Evolutionary conservation across 2,888 invertebrate species (phyloP).

Genomic region (Horisme vitalbata): DNA sequence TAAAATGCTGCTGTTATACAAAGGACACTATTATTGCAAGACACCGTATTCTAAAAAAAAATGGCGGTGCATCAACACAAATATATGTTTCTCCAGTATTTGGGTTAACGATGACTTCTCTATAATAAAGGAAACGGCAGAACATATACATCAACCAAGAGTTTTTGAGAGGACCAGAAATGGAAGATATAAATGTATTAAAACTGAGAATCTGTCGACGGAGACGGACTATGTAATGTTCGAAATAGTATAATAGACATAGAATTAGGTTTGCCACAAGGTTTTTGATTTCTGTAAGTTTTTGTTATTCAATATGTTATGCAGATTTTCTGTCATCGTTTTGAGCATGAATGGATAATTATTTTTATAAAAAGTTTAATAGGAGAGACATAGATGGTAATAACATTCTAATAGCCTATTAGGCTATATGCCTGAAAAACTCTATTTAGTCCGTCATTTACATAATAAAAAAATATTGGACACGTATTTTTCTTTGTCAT

Average conservation of each 20-base stretch:
- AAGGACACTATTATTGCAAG: constrained; percentile 55
- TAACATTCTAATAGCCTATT: too few species aligned
- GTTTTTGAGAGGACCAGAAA: constrained; percentile 36
- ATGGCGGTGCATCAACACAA: constrained; percentile 63
- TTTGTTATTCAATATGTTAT: too few species aligned
- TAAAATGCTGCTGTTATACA: constrained; percentile 51
- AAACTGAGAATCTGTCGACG: constrained; percentile 22
- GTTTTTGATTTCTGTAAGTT: too few species aligned
- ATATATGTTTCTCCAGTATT: constrained; percentile 47
- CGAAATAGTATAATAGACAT: constrained; percentile 28
- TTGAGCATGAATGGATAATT: too few species aligned
- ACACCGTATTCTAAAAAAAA: constrained; percentile 48
- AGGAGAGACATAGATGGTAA: too few species aligned
- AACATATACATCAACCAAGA: constrained; percentile 51
- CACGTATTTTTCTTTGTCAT: too few species aligned
- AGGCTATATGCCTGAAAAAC: too few species aligned
- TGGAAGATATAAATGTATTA: constrained; percentile 42
- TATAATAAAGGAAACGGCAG: constrained; percentile 44
- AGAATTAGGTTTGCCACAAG: not conserved
- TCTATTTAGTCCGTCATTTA: too few species aligned
- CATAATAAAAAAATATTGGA: too few species aligned
- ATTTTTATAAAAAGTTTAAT: too few species aligned
- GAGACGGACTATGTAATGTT: constrained; percentile 40
- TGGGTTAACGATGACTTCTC: constrained; percentile 45
- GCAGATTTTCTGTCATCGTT: too few species aligned